Conservation (phyloP, 1,140 invertebrate species). For the Physella acuta region DNA sequence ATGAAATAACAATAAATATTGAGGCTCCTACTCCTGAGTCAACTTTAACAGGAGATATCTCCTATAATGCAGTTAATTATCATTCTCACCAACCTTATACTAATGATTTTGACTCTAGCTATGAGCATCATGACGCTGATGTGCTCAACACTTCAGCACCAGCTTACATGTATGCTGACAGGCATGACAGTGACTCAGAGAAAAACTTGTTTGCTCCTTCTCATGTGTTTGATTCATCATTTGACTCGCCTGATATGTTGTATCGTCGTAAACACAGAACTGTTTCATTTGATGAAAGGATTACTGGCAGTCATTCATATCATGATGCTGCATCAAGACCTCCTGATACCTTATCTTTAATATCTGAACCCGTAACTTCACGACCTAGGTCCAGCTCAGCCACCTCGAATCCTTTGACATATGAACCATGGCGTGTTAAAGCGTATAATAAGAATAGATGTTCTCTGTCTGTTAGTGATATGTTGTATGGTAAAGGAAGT, state of each 20-base stretch:
- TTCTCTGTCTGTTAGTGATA: slow-evolving; percentile 19
- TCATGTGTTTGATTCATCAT: not conserved
- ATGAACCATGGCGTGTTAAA: slow-evolving; percentile 28
- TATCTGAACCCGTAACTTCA: not conserved
- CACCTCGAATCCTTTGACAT: slow-evolving; percentile 23
- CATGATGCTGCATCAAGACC: not conserved
- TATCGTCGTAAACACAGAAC: not conserved
- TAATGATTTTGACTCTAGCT: not conserved
- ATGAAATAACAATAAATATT: not conserved
- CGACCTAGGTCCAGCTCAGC: slow-evolving; percentile 15
- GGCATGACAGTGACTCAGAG: not conserved
- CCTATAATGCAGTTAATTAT: too few relatives aligned
- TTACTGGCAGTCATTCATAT: not conserved
- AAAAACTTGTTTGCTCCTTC: not conserved
- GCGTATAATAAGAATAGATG: not conserved
- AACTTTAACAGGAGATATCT: not conserved
- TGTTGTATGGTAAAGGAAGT: slow-evolving; percentile 2
- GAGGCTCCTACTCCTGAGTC: not conserved
- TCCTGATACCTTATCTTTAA: not conserved
- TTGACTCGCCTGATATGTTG: slow-evolving; percentile 4
- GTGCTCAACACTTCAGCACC: slow-evolving; percentile 19
- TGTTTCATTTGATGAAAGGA: slow-evolving; percentile 13
- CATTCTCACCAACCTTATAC: too few relatives aligned
- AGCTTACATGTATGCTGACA: slow-evolving; percentile 1
- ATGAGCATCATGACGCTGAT: not conserved